phyloP scores from a whole-genome alignment of 2,113 vertebrate species.

The Microtus richardsoni region DNA sequence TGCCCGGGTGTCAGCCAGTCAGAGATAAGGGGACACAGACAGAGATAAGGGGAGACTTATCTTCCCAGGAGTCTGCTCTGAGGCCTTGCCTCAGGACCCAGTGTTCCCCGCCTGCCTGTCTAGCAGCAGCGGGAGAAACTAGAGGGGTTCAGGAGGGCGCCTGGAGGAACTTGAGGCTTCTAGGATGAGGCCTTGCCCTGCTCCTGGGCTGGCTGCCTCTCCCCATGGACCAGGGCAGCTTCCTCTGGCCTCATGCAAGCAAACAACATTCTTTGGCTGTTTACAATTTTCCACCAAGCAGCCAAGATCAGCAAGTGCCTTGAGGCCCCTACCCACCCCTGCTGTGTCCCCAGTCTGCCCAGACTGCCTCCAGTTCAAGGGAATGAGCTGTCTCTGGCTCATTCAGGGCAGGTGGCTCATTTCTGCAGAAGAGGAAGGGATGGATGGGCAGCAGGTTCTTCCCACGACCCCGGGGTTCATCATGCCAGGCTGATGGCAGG shows the following conservation, averaged over 20 bases:
- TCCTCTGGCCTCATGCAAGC: conserved; percentile 68
- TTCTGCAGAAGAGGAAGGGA: not conserved
- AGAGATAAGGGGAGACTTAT: not conserved
- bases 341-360: not conserved
- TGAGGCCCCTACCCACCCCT: conserved; percentile 48
- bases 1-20: not conserved
- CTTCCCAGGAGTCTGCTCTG: not conserved
- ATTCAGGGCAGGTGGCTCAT: not conserved
- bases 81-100: not conserved
- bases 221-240: conserved; percentile 81
- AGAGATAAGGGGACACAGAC: not conserved
- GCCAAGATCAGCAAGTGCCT: conserved; percentile 87
- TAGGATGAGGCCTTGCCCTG: not conserved
- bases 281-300: conserved; percentile 85
- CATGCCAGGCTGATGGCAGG: not conserved
- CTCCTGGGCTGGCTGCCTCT: conserved; percentile 70
- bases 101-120: not conserved
- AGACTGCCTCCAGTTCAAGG: not conserved
- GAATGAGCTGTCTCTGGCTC: not conserved
- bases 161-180: not conserved
- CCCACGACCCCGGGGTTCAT: not conserved
- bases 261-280: conserved; percentile 88
- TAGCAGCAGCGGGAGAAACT: not conserved
- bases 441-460: not conserved
- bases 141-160: not conserved